These are phyloP conservation scores for Chloroclystis v-ata DNA, from an alignment of 2,888 invertebrate genomes.

Conservation along the genomic window DNA sequence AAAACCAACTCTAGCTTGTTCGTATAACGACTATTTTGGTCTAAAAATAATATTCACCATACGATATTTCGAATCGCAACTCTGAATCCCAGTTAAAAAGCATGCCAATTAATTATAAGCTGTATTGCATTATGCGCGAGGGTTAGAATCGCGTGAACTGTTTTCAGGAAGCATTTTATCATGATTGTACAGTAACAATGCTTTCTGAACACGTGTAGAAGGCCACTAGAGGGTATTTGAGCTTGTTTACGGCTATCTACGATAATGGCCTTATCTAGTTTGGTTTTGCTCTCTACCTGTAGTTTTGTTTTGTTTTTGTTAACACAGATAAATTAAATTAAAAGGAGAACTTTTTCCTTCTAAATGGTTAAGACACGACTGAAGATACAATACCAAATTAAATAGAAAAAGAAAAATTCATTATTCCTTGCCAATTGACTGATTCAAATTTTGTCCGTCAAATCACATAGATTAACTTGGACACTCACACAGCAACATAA, in stretches of 20 bases:
- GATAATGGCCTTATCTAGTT: conserved; percentile 44
- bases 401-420: too few species aligned
- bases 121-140: rapidly evolving
- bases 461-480: too few species aligned
- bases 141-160: conserved; percentile 5
- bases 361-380: too few species aligned
- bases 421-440: too few species aligned
- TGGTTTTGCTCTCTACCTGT: conserved; percentile 27
- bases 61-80: background rate
- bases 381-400: too few species aligned
- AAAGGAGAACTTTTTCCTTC: background rate
- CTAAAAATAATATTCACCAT: background rate
- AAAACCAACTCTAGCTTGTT: background rate
- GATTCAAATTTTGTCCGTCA: too few species aligned
- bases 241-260: conserved; percentile 55
- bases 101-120: conserved; percentile 11
- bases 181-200: conserved; percentile 27
- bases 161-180: conserved; percentile 9
- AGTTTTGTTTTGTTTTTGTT: background rate
- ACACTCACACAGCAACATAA: too few species aligned
- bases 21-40: background rate
- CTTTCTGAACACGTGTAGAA: conserved; percentile 68
- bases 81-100: conserved; percentile 7
- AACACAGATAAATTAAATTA: conserved; percentile 16
- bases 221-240: conserved; percentile 63